Evolutionary conservation across 2,113 vertebrate genomes (phyloP), one percentile per base, ranked within the genome.

Genomic region (Nibea albiflora): DNA sequence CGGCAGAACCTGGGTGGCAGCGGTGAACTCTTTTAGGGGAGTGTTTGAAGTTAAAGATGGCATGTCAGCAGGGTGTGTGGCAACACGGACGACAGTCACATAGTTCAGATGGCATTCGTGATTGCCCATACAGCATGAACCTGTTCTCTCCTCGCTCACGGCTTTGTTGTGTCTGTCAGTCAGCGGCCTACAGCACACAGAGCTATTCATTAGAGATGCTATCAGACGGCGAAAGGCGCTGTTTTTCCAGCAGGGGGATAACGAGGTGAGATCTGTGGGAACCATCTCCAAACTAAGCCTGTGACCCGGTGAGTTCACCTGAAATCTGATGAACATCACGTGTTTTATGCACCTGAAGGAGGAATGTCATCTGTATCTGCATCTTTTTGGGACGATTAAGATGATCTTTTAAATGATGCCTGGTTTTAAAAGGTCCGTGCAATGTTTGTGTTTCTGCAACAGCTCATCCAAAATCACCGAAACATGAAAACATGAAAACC

Each of bases 131-230:
- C 74, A 82, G 53, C 39, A 72, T 10, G 28, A 76, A 69, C 66
- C 72, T 22, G 67, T 9, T 26, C 4, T 17, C n/a, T 60, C 65
- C 24, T 65, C 49, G 69, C 26, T 53, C 46, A 19, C 28, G 2
- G 31, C 57, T 47, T 22, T 24, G 63, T 66, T 86, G 86, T 78
- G 67, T 44, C 54, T 62, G 89, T 90, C 90, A 79, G 83, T 80
- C 81, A 76, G 58, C 58, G 56, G n/a, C 57, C 54, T 7, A 60
- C 76, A 46, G 74, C 35, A 66, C 71, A 31, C 74, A 79, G 85
- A 85, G 64, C 87, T 67, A 69, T 90, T 90, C 86, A 85, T 76
- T 82, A 87, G 78, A 90, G 62, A 90, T 86, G 80, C 47, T 87
- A 88, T 92, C 89, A 39, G 67, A 61, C 12, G 28, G 61, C 39